Conservation (phyloP, 2,797 vertebrate genomes). For the Acropternis orthonyx region DNA sequence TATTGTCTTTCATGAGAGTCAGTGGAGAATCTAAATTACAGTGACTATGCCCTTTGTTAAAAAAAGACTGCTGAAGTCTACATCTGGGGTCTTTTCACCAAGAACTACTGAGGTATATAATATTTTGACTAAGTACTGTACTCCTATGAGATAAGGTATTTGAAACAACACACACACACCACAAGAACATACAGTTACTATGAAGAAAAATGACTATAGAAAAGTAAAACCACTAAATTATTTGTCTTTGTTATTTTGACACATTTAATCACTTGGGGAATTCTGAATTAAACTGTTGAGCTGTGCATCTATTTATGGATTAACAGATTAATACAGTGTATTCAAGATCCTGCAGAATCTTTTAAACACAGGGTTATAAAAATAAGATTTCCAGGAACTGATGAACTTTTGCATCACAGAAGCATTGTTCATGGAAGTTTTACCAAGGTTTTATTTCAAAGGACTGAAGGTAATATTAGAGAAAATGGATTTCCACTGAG, state of each 20-base stretch:
- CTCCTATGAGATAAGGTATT: not conserved
- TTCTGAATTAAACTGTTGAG: not conserved
- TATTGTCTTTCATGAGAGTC: not conserved
- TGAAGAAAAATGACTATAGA: not conserved
- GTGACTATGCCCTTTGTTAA: not conserved
- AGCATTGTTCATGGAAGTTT: not conserved
- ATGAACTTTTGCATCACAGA: not conserved
- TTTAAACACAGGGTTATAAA: not conserved
- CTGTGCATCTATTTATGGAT: not conserved
- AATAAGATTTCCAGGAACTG: not conserved
- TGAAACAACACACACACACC: not conserved
- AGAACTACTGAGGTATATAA: not conserved
- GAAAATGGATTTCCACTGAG: constrained; percentile 9
- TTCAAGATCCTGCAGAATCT: not conserved
- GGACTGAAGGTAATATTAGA: not conserved
- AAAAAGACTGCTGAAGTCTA: not conserved
- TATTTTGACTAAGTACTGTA: not conserved
- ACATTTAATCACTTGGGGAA: not conserved
- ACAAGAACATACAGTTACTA: not conserved
- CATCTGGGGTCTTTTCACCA: not conserved
- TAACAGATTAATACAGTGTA: not conserved
- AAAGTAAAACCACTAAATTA: not conserved
- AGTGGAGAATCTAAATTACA: not conserved
- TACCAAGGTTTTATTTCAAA: not conserved
- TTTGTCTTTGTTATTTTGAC: not conserved